Conservation (phyloP, 2,888 invertebrate genomes). For the Lycia hirtaria region DNA sequence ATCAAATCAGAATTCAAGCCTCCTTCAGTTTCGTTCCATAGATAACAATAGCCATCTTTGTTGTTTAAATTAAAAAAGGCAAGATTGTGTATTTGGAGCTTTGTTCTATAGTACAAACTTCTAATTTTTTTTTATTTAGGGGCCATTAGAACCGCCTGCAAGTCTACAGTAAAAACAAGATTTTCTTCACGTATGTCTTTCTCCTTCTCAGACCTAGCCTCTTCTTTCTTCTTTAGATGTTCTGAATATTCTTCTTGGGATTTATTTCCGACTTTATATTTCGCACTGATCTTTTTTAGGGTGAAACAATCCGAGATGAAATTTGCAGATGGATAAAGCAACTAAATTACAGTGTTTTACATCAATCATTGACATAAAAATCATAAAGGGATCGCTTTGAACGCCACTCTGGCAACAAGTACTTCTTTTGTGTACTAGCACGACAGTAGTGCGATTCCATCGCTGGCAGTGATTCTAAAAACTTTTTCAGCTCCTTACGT, state of each 20-base stretch:
- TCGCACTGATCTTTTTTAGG: neutral
- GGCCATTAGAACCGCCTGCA: constrained; percentile 1
- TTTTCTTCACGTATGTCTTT: neutral
- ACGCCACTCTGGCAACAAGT: no score
- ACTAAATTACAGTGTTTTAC: neutral
- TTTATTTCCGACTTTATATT: neutral
- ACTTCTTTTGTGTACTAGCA: no score
- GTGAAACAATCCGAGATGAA: neutral
- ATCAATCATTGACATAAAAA: neutral
- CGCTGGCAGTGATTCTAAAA: no score
- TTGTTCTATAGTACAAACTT: neutral
- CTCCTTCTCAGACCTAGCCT: neutral
- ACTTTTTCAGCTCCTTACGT: no score
- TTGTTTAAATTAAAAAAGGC: neutral
- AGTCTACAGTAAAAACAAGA: neutral
- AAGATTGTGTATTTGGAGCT: neutral
- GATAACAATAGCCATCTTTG: neutral
- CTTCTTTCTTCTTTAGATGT: neutral
- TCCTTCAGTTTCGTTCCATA: neutral
- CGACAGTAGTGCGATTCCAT: no score
- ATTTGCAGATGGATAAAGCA: neutral
- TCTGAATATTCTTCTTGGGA: neutral
- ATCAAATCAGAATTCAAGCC: neutral
- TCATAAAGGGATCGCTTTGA: no score
- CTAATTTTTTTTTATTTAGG: neutral